Base-by-base conservation (phyloP, 1,140 invertebrate species). In the Drosophila quadrilineata region DNA sequence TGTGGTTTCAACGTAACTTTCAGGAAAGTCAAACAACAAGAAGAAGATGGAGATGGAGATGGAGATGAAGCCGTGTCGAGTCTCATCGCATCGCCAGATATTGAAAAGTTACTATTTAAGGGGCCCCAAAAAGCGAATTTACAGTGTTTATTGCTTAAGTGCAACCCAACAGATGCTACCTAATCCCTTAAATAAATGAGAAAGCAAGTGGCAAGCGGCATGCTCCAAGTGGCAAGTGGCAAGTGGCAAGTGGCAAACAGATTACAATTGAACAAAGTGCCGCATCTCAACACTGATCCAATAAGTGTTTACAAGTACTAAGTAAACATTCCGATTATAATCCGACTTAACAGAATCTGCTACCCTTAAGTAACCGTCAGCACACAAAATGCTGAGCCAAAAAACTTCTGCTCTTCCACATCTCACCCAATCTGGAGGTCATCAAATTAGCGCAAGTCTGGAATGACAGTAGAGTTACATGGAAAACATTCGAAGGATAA, bases 1-100 rank as follows among this genome's bases (percentile, higher is more conserved):
- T 70, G 52, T 62, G 63, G 64, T 63, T 48, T 53, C 56, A 29
- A 41, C 57, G 28, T 43, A 53, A 75, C 46, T 75, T 40, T 75
- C 58, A 41, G 41, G 40, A 28, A 75, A 75, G 29, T 35, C 66
- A 70, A 70, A 59, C 60, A 66, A 66, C 29, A 36, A 40, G 24
- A 57, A 46, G 29, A n/a, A n/a, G n/a, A n/a, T n/a, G n/a, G n/a
- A n/a, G n/a, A n/a, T n/a, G n/a, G n/a, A n/a, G n/a, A n/a, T n/a
- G n/a, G n/a, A n/a, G n/a, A n/a, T n/a, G n/a, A n/a, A n/a, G n/a
- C n/a, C n/a, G n/a, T n/a, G n/a, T n/a, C n/a, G n/a, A n/a, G n/a
- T n/a, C n/a, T n/a, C n/a, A n/a, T n/a, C n/a, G 16, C 46, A 29
- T 46, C 45, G 29, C 3, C 40, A 53, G 28, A 29, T 53, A 60